Evolutionary conservation across 2,888 invertebrate species (phyloP).

Genomic region (Ormyrus labotus): DNA sequence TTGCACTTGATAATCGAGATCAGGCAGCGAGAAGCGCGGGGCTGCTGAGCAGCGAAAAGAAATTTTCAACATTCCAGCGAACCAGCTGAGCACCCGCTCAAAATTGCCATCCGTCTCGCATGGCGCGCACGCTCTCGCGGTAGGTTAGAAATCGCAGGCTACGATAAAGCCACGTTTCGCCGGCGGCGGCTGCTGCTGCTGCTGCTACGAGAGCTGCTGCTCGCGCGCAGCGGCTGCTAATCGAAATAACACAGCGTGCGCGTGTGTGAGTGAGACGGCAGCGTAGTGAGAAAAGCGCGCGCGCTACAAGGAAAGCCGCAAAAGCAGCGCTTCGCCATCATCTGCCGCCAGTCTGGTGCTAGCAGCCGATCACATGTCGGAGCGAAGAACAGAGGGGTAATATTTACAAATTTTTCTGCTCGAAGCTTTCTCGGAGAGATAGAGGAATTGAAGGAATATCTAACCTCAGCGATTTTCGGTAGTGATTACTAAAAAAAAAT

Average conservation of each 20-base stretch:
- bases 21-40: no score
- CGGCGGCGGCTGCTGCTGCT: constrained; percentile 7
- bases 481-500: neutral
- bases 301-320: no score
- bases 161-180: constrained; percentile 31
- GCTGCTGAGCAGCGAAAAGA: neutral
- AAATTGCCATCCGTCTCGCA: neutral
- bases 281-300: constrained; percentile 1
- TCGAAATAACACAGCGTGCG: constrained; percentile 23
- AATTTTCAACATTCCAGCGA: neutral
- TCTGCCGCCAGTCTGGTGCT: no score
- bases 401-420: neutral
- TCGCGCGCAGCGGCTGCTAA: constrained; percentile 14
- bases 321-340: no score
- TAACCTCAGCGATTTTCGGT: constrained; percentile 63
- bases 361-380: constrained; percentile 8
- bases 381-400: neutral
- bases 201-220: neutral
- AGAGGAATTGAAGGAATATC: neutral
- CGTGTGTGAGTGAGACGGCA: neutral
- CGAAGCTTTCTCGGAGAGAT: neutral
- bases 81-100: constrained; percentile 6
- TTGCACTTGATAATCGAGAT: no score
- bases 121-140: neutral
- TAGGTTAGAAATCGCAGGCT: constrained; percentile 30